A percentile compares a stretch with the other conserved stretches of the same genome.
phyloP scores from a whole-genome alignment of 2,797 vertebrate genomes.

The Myripristis murdjan region DNA sequence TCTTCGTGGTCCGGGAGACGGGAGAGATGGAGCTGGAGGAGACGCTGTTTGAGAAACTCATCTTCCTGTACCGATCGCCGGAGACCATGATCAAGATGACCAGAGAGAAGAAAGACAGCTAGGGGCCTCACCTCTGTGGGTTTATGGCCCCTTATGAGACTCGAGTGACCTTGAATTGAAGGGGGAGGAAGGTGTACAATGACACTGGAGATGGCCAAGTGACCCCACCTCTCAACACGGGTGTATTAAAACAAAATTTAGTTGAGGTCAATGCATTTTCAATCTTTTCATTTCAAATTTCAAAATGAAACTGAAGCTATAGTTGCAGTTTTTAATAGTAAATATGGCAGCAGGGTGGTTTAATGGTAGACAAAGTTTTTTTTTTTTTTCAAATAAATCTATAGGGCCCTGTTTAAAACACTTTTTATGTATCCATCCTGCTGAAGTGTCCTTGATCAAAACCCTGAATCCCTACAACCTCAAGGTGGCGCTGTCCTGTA shows the following conservation, averaged over 20 bases:
- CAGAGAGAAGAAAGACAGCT: conserved; percentile 83
- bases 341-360: too few relatives aligned
- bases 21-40: conserved; percentile 89
- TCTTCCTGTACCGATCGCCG: conserved; percentile 82
- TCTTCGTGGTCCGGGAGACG: conserved; percentile 85
- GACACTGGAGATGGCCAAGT: not conserved
- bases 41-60: conserved; percentile 87
- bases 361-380: too few relatives aligned
- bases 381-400: too few relatives aligned
- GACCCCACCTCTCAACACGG: not conserved
- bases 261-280: not conserved
- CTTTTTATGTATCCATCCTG: too few relatives aligned
- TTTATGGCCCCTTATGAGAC: not conserved
- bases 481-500: too few relatives aligned
- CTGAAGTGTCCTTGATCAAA: too few relatives aligned
- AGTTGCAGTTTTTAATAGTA: not conserved
- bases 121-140: conserved; percentile 9
- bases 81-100: conserved; percentile 87
- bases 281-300: not conserved
- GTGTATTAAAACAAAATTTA: not conserved
- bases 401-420: too few relatives aligned
- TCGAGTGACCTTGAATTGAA: too few relatives aligned
- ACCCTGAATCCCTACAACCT: too few relatives aligned
- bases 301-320: not conserved
- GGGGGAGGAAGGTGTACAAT: too few relatives aligned